These are phyloP conservation scores for Nasua narica DNA, from an alignment of 2,797 vertebrate genomes.

Conservation along the genomic window DNA sequence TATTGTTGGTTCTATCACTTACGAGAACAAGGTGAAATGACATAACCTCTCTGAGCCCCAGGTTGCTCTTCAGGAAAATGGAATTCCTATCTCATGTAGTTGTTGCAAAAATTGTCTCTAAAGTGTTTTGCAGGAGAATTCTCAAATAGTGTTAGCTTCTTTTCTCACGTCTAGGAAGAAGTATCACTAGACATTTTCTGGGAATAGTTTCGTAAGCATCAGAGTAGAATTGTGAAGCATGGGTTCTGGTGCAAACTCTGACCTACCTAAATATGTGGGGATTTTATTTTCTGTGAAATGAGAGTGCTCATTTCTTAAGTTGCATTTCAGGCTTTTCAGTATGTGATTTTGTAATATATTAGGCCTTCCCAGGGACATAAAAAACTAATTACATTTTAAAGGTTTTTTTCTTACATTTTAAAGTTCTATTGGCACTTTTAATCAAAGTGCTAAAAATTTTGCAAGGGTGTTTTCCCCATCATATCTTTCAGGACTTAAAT, in stretches of 20 bases:
- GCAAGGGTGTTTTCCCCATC: neutral
- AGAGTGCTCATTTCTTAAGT: neutral
- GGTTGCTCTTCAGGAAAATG: neutral
- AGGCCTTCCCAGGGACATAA: neutral
- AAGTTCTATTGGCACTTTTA: neutral
- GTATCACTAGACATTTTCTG: neutral
- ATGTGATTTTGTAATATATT: neutral
- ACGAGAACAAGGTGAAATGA: neutral
- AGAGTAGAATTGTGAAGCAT: neutral
- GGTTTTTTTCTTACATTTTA: neutral
- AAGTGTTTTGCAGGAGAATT: neutral
- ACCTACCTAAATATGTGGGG: neutral
- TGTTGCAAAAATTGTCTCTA: neutral
- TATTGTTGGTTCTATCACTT: neutral
- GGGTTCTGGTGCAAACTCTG: neutral
- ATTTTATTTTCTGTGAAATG: neutral
- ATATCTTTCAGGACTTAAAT: neutral
- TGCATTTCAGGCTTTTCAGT: neutral
- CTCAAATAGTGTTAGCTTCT: neutral
- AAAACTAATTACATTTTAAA: neutral
- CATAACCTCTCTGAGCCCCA: neutral
- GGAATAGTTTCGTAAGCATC: neutral
- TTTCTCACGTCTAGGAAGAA: neutral
- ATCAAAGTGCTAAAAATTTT: neutral
- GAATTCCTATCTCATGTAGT: neutral